Percentiles rank a stretch among this genome's conserved stretches.
These are phyloP conservation scores for Salpingus planirostris DNA, from an alignment of 2,888 invertebrate species.

Conservation along the genomic window DNA sequence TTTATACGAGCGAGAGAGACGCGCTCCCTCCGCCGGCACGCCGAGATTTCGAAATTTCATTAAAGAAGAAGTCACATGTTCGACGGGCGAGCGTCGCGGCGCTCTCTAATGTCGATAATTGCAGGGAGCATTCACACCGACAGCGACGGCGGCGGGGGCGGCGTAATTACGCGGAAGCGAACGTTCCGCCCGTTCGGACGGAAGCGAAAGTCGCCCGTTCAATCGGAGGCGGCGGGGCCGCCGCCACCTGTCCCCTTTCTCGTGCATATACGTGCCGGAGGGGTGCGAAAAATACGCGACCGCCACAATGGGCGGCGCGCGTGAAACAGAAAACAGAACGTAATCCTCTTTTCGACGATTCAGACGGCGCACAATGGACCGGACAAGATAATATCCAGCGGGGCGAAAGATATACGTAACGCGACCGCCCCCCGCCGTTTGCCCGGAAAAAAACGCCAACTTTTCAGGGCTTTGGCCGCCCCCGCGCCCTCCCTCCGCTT, in stretches of 20 bases:
- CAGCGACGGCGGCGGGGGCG: too few relatives aligned
- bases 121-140: too few relatives aligned
- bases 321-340: conserved; percentile 6
- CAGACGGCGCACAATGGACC: conserved; percentile 19
- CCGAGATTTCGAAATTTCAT: conserved; percentile 17
- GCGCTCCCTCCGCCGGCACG: conserved; percentile 14
- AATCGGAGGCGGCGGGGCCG: too few relatives aligned
- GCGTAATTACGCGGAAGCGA: not conserved
- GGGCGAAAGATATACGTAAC: conserved; percentile 6
- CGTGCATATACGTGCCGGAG: conserved; percentile 6
- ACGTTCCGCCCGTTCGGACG: too few relatives aligned
- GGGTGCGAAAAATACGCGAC: not conserved
- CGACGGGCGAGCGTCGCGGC: too few relatives aligned
- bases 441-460: conserved; percentile 2
- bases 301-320: conserved; percentile 4
- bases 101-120: too few relatives aligned
- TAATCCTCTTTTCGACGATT: conserved; percentile 21
- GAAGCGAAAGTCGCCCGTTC: too few relatives aligned
- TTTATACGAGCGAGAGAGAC: too few relatives aligned
- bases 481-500: too few relatives aligned
- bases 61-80: conserved; percentile 13
- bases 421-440: not conserved
- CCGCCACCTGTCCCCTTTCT: conserved; percentile 10
- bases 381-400: conserved; percentile 24
- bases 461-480: conserved; percentile 10